These are phyloP conservation scores for Echinops telfairi DNA, from an alignment of 2,113 vertebrate genomes.

Conservation along the genomic window DNA sequence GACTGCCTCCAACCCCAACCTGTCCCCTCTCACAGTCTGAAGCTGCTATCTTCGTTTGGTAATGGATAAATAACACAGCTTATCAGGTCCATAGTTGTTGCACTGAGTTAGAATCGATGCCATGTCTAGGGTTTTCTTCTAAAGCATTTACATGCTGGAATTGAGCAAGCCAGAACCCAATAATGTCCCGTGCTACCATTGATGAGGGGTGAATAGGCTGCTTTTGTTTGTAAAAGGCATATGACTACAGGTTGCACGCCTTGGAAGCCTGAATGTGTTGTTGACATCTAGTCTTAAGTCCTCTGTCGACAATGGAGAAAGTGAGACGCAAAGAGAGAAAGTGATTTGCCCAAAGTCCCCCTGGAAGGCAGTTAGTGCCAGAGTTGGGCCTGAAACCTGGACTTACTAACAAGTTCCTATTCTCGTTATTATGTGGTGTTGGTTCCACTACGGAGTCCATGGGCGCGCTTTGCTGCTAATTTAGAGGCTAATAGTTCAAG, in stretches of 20 bases:
- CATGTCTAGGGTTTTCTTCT: too few species aligned
- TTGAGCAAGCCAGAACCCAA: too few species aligned
- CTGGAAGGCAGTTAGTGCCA: neutral
- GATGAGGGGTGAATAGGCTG: neutral
- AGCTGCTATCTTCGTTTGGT: neutral
- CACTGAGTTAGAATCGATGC: too few species aligned
- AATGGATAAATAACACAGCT: neutral
- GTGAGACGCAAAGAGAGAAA: neutral
- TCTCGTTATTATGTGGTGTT: neutral
- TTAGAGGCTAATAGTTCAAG: neutral
- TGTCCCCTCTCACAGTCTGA: neutral
- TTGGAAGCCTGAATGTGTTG: neutral
- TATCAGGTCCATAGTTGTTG: neutral
- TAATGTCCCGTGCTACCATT: too few species aligned
- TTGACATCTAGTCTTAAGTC: conserved; percentile 21
- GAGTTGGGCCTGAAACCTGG: neutral
- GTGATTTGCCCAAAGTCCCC: neutral
- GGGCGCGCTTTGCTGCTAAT: neutral
- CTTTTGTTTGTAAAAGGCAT: neutral
- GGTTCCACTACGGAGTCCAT: too few species aligned
- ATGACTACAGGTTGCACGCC: neutral
- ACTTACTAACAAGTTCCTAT: neutral
- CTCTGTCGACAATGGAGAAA: neutral
- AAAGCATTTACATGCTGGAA: too few species aligned
- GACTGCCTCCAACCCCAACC: neutral